A percentile compares a stretch with the other conserved stretches of the same genome.
Conservation (phyloP, 1,140 invertebrate species). For the Subanguina moxae region DNA sequence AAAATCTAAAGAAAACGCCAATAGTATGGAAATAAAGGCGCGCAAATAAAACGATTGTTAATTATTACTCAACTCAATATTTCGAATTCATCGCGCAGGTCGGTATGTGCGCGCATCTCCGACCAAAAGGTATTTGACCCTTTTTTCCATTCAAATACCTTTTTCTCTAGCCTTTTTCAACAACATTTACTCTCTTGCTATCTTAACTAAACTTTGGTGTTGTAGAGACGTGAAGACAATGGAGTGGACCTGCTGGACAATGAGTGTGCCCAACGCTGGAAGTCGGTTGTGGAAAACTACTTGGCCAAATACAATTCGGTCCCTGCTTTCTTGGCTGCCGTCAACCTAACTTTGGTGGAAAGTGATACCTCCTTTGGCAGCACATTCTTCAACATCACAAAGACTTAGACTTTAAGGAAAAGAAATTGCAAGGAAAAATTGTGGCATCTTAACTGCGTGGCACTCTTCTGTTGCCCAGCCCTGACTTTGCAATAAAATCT, state of each 20-base stretch:
- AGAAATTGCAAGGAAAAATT: too few relatives aligned
- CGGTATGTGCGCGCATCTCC: background rate
- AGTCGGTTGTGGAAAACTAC: conserved; percentile 20
- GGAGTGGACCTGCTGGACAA: conserved; percentile 26
- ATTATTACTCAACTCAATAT: too few relatives aligned
- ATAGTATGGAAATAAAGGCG: too few relatives aligned
- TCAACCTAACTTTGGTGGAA: conserved; percentile 22
- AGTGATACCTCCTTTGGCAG: conserved; percentile 8
- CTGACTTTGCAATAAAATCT: too few relatives aligned
- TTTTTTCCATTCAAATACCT: too few relatives aligned
- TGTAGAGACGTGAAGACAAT: conserved; percentile 15
- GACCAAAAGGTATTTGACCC: too few relatives aligned
- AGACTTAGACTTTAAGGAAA: background rate
- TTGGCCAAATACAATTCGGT: conserved; percentile 21
- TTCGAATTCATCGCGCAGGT: too few relatives aligned
- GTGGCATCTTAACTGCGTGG: too few relatives aligned
- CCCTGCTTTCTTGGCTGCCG: conserved; percentile 30
- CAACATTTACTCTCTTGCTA: background rate
- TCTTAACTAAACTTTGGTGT: background rate
- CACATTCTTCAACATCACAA: conserved; percentile 15
- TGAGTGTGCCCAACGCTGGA: conserved; percentile 28
- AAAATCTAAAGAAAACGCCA: too few relatives aligned
- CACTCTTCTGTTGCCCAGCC: too few relatives aligned
- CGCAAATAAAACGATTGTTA: too few relatives aligned
- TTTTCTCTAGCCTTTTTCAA: too few relatives aligned